Conservation (phyloP, 1,140 invertebrate species). For the Brachionus manjavacas region DNA sequence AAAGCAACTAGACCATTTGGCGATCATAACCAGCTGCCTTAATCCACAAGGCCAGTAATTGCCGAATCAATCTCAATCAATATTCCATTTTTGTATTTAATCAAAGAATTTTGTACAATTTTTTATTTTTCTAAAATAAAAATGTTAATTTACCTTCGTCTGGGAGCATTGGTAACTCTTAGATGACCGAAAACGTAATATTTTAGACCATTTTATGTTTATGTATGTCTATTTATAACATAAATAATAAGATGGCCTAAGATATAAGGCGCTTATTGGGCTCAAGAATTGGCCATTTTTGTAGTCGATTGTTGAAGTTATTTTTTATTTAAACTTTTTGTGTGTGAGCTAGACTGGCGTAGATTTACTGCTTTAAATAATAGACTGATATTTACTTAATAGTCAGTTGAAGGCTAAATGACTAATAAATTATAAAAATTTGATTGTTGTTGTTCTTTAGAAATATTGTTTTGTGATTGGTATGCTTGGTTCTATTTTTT, state of each 20-base stretch:
- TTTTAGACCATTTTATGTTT: constrained; percentile 43
- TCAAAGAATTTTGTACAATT: not conserved
- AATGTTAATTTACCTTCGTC: not conserved
- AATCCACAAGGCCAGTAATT: not conserved
- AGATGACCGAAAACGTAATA: constrained; percentile 8
- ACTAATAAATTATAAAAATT: constrained; percentile 36
- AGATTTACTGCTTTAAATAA: constrained; percentile 39
- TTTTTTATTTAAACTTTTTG: not conserved
- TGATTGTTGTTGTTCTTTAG: constrained; percentile 9
- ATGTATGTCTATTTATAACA: constrained; percentile 37
- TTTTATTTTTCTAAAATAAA: not conserved
- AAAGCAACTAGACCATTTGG: constrained; percentile 34
- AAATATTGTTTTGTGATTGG: constrained; percentile 41
- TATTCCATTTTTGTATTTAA: constrained; percentile 5
- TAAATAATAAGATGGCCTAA: constrained; percentile 43
- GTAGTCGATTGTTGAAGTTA: not conserved
- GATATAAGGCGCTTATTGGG: constrained; percentile 7
- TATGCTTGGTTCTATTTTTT: not conserved
- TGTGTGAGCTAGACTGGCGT: not conserved
- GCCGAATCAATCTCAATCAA: not conserved
- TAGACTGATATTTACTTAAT: constrained; percentile 40
- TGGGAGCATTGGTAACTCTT: not conserved
- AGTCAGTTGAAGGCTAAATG: constrained; percentile 40
- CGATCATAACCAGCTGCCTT: constrained; percentile 2
- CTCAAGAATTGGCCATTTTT: not conserved